Conservation (phyloP, 1,140 invertebrate species). For the Drosophila serrata region DNA sequence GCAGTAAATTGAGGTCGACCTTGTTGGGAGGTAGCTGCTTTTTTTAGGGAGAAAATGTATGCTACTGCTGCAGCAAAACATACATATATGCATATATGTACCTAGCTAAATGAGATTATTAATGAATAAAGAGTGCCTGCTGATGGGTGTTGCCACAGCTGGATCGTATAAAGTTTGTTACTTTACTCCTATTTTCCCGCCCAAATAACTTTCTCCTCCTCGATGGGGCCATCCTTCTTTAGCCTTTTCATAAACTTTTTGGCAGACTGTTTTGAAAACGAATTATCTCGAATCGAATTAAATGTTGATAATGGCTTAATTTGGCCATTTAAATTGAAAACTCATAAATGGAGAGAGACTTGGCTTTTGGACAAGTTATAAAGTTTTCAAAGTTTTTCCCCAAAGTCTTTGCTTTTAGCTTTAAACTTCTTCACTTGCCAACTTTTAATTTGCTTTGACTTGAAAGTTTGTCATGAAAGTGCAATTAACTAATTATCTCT, state of each 20-base stretch:
- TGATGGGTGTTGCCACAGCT: constrained; percentile 25
- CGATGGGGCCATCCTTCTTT: not conserved
- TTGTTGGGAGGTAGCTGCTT: constrained; percentile 25
- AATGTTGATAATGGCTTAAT: constrained; percentile 13
- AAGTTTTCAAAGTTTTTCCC: constrained; percentile 20
- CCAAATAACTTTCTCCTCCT: constrained; percentile 17
- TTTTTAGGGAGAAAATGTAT: not conserved
- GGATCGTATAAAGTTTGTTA: constrained; percentile 9
- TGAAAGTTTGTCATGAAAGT: constrained; percentile 18
- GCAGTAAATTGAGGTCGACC: constrained; percentile 25
- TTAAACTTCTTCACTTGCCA: constrained; percentile 27
- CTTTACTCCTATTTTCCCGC: constrained; percentile 6
- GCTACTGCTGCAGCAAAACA: no score
- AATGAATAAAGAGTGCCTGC: not conserved
- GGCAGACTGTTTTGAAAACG: constrained; percentile 5
- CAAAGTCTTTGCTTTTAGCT: constrained; percentile 26
- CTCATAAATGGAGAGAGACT: constrained; percentile 7
- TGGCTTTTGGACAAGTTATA: constrained; percentile 2
- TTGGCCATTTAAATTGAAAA: constrained; percentile 19
- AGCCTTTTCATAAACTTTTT: constrained; percentile 13
- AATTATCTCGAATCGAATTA: constrained; percentile 10
- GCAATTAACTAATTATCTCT: constrained; percentile 38
- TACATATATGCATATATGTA: not conserved
- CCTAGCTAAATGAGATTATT: not conserved
- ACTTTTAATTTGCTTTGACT: constrained; percentile 30